Evolutionary conservation across 1,140 invertebrate species (phyloP).

Genomic region (Apis dorsata): DNA sequence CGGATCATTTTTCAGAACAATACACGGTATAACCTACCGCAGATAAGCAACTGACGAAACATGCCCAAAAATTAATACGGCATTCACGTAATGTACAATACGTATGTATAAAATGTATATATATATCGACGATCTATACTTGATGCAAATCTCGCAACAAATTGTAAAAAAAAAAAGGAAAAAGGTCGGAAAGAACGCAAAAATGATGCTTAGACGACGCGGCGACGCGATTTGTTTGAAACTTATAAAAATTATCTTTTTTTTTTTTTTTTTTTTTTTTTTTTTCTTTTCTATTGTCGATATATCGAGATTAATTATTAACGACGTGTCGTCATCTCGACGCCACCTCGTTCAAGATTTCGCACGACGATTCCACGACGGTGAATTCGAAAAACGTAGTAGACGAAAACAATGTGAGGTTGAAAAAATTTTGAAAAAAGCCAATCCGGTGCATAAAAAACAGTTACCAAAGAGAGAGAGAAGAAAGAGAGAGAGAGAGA

Average conservation of each 20-base stretch:
- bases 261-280: neutral
- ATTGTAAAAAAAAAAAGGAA: conserved; percentile 49
- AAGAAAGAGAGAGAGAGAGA: neutral
- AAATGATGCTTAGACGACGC: conserved; percentile 9
- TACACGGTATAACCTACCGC: conserved; percentile 60
- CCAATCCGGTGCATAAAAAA: conserved; percentile 70
- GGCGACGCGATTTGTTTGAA: neutral
- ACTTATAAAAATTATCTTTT: neutral
- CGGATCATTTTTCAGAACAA: conserved; percentile 26
- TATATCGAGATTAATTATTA: too few relatives aligned
- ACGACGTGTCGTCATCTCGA: neutral
- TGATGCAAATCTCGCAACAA: conserved; percentile 52
- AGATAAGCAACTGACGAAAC: conserved; percentile 76
- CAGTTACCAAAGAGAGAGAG: neutral
- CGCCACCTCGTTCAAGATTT: neutral
- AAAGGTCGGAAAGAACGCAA: conserved; percentile 31
- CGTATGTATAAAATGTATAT: conserved; percentile 38
- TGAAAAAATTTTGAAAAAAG: conserved; percentile 77
- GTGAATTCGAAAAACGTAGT: neutral
- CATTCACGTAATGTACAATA: conserved; percentile 70
- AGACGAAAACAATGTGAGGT: conserved; percentile 26
- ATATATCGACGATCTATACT: conserved; percentile 55
- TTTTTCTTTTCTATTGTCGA: neutral
- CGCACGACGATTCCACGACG: neutral
- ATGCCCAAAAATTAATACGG: conserved; percentile 78